These are phyloP conservation scores for Hyperoplus lanceolatus DNA, from an alignment of 2,797 vertebrate species.

Conservation along the genomic window DNA sequence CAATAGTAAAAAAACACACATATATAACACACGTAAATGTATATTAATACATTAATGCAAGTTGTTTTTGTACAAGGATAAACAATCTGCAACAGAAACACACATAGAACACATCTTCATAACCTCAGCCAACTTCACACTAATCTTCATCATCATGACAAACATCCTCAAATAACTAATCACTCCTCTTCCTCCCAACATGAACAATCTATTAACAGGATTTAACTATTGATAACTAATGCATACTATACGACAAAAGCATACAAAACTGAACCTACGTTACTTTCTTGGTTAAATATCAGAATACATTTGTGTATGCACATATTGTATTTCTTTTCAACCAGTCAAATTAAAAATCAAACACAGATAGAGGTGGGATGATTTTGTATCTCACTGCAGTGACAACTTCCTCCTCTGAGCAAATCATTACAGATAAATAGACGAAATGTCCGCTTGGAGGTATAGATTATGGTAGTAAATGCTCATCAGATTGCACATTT, in stretches of 20 bases:
- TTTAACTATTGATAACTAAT: constrained; percentile 19
- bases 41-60: constrained; percentile 3
- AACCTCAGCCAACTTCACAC: constrained; percentile 33
- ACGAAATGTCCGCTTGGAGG: constrained; percentile 38
- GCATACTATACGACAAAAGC: background rate
- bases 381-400: constrained; percentile 28
- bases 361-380: constrained; percentile 61
- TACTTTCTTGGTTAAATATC: constrained; percentile 15
- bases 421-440: constrained; percentile 42
- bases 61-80: background rate
- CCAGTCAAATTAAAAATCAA: constrained; percentile 17
- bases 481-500: constrained; percentile 35
- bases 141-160: constrained; percentile 29
- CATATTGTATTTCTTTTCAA: constrained; percentile 17
- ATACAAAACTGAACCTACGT: background rate
- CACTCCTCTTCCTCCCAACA: constrained; percentile 42
- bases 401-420: constrained; percentile 30
- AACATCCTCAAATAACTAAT: constrained; percentile 40
- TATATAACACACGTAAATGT: background rate
- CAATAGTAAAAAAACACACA: constrained; percentile 26
- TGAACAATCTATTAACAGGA: constrained; percentile 31
- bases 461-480: constrained; percentile 28
- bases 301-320: constrained; percentile 30
- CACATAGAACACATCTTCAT: constrained; percentile 17
- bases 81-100: constrained; percentile 19